Evolutionary conservation across 35 echinoderm and acorn worm species (phyloP), one percentile per base, ranked within the genome.

Genomic region (Holothuria glaberrima): DNA sequence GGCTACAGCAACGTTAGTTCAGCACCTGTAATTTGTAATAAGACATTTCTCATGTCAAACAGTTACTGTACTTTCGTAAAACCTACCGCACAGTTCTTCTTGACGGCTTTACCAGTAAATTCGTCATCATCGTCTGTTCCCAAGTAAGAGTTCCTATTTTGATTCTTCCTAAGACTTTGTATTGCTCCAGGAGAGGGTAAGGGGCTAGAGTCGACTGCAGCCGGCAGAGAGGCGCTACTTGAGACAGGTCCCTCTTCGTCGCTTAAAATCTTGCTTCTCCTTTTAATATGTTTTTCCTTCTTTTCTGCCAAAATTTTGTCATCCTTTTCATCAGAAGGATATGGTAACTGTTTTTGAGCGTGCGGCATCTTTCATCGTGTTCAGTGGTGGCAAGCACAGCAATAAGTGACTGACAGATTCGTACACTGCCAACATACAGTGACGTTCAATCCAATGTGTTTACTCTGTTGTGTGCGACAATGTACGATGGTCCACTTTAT

Each of bases 331-430:
- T 24, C n/a, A 31, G 57, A 16, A 84, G 80, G 33, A n/a, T 10
- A n/a, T 58, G 80, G 59, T 46, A 32, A 33, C 80, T 61, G 80
- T 63, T 84, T 59, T 54, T 84, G 25, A 63, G 57, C 80, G 56
- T 84, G 80, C 52, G 80, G 80, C 80, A 84, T 84, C 80, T 84
- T 63, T 84, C 80, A 84, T 84, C 46, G 59, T 84, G 80, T 54
- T 41, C 7, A n/a, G n/a, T n/a, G n/a, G n/a, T n/a, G n/a, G n/a
- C 7, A 2, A 41, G 36, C 36, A 41, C 36, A 41, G 36, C 36
- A 41, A 7, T 41, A 41, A 41, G 36, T 41, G 36, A 41, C 36
- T 41, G 36, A 41, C 36, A 41, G n/a, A n/a, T n/a, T n/a, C n/a
- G n/a, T n/a, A n/a, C n/a, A n/a, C n/a, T n/a, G n/a, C n/a, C n/a